phyloP scores from a whole-genome alignment of 1,140 invertebrate genomes.

The Drosophila hydei region DNA sequence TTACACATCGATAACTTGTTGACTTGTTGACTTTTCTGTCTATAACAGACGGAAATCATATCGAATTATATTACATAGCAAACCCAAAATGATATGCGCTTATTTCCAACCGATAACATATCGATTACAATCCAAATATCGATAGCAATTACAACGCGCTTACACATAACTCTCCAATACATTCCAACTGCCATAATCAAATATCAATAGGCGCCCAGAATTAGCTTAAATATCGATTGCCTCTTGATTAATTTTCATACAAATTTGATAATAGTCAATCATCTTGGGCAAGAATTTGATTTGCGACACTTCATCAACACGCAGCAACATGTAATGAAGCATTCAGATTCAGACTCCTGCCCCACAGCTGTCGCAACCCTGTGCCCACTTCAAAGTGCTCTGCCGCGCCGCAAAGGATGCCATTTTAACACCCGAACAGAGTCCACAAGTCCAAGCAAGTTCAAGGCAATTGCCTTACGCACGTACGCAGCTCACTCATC shows the following conservation, averaged over 20 bases:
- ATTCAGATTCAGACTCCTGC: background rate
- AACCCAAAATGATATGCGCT: no score
- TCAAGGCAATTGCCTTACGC: slow-evolving; percentile 69
- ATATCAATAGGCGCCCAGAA: no score
- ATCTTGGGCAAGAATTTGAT: slow-evolving; percentile 17
- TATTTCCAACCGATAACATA: no score
- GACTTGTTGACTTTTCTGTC: no score
- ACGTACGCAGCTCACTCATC: slow-evolving; percentile 72
- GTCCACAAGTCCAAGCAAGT: slow-evolving; percentile 21
- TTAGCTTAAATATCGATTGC: slow-evolving; percentile 1
- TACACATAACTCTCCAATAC: background rate
- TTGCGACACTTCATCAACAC: slow-evolving; percentile 23
- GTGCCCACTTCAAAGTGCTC: background rate
- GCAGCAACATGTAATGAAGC: slow-evolving; percentile 27
- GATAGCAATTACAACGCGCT: background rate
- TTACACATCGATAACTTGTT: background rate
- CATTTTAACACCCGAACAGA: slow-evolving; percentile 17
- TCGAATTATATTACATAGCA: no score
- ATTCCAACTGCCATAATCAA: background rate
- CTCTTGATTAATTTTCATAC: background rate
- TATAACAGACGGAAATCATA: no score
- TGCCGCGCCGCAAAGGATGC: slow-evolving; percentile 49
- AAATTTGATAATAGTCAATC: slow-evolving; percentile 6
- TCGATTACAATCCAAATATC: background rate
- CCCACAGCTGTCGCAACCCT: background rate